Evolutionary conservation across 2,888 invertebrate genomes (phyloP), one percentile per base, ranked within the genome.

Genomic region (Plebejus anna): DNA sequence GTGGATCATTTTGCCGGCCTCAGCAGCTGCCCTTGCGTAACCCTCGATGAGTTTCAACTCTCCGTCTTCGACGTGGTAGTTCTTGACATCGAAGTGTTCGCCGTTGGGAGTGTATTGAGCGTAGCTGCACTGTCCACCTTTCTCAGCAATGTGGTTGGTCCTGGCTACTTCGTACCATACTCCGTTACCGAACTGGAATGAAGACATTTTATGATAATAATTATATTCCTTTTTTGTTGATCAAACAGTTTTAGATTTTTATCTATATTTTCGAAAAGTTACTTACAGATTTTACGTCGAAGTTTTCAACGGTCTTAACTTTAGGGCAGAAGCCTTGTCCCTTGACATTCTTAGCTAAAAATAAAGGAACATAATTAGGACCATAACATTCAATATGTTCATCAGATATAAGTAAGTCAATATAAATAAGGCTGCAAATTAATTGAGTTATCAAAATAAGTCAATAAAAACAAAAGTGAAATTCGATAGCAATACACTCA

Each of bases 31-130:
- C 77, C 86, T 89, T n/a, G 89, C 89, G 0, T 87, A 86, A 0
- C 94, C 93, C 32, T 90, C 90, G 28, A 92, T 85, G 78, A 78
- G 85, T 2, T 83, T 83, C 80, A 88, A 85, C 36, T 90, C 89
- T 1, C 87, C 88, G 7, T 89, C 82, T 1, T 88, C 82, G 1
- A 92, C 85, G 51, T 90, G 87, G 0, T 83, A 83, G 82, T 92
- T 92, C 85, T 88, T 91, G 11, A 92, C 85, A 55, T 85, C 89
- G 59, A 91, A 82, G 0, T 83, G 80, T 1, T 90, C 88, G 0
- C 89, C 94, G 0, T 91, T 91, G 16, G 89, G 84, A 0, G 87
- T 90, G 88, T 96, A 96, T 79, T 95, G 94, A 0, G 96, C 95
- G 7, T 94, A 93, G 0, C 81, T 77, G 57, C 83, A 83, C 38